phyloP scores from a whole-genome alignment of 2,113 vertebrate species.

The Ictalurus furcatus region DNA sequence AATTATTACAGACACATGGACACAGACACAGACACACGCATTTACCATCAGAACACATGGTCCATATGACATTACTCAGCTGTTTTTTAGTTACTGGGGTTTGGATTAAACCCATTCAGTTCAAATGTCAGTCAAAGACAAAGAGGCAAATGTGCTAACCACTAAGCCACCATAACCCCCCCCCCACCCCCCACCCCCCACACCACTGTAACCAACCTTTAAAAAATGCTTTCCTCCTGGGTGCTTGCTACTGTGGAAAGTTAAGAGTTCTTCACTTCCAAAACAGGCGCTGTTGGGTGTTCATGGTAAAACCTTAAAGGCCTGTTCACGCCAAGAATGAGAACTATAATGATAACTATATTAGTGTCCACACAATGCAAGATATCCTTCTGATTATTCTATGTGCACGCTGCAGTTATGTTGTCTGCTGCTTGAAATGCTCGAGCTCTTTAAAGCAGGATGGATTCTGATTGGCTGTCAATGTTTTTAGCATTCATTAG shows the following conservation, averaged over 20 bases:
- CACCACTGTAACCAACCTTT: not conserved
- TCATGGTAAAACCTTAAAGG: too few species aligned
- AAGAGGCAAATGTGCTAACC: not conserved
- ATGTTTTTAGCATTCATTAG: too few species aligned
- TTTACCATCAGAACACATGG: not conserved
- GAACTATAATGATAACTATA: too few species aligned
- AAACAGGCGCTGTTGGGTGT: not conserved
- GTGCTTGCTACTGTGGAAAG: not conserved
- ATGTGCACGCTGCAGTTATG: too few species aligned
- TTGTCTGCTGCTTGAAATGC: too few species aligned
- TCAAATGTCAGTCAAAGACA: not conserved
- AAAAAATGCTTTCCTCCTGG: not conserved
- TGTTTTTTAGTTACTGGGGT: not conserved
- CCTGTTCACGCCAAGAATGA: too few species aligned
- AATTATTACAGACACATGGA: not conserved
- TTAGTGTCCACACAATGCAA: too few species aligned
- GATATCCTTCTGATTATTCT: too few species aligned
- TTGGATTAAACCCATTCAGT: not conserved
- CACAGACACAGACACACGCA: too few species aligned
- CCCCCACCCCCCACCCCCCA: too few species aligned
- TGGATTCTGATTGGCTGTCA: too few species aligned
- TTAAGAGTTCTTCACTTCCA: not conserved
- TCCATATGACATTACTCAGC: not conserved
- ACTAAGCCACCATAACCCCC: not conserved
- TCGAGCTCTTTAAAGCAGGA: too few species aligned